Evolutionary conservation across 2,888 invertebrate species (phyloP).

Genomic region (Chaetogeoica ovagalla): DNA sequence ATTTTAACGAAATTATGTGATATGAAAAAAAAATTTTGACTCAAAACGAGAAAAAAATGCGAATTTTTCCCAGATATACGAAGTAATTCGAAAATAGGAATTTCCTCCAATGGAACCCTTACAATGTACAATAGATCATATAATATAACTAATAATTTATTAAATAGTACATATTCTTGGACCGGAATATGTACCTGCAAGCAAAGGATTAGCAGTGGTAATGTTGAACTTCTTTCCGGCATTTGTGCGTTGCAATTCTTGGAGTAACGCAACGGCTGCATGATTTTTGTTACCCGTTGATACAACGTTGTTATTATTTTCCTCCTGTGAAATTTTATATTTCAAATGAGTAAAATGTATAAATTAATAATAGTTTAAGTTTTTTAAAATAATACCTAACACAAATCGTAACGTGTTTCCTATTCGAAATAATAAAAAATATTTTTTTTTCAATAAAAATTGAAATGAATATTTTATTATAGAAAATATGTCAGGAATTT

Average conservation of each 20-base stretch:
- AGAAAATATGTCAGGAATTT: no score
- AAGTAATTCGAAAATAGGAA: no score
- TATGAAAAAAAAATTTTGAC: no score
- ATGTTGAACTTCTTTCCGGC: slow-evolving; percentile 67
- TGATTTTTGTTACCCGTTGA: slow-evolving; percentile 56
- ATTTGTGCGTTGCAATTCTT: slow-evolving; percentile 57
- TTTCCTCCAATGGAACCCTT: no score
- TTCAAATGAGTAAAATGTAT: background rate
- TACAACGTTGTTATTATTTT: slow-evolving; percentile 62
- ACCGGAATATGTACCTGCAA: slow-evolving; percentile 69
- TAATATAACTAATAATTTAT: background rate
- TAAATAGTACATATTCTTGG: background rate
- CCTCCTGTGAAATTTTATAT: slow-evolving; percentile 61
- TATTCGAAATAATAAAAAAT: background rate
- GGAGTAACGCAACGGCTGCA: slow-evolving; percentile 57
- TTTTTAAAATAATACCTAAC: background rate
- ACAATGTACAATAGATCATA: background rate
- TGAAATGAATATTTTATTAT: background rate
- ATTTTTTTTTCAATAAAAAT: background rate
- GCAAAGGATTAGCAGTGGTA: slow-evolving; percentile 81
- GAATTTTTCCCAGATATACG: no score
- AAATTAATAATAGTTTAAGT: background rate
- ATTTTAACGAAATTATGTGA: no score
- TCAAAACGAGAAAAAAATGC: no score
- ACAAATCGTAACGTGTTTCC: background rate